These are phyloP conservation scores for Cladopsammia gracilis DNA, from an alignment of 64 coral and sea anemone genomes.

Conservation along the genomic window DNA sequence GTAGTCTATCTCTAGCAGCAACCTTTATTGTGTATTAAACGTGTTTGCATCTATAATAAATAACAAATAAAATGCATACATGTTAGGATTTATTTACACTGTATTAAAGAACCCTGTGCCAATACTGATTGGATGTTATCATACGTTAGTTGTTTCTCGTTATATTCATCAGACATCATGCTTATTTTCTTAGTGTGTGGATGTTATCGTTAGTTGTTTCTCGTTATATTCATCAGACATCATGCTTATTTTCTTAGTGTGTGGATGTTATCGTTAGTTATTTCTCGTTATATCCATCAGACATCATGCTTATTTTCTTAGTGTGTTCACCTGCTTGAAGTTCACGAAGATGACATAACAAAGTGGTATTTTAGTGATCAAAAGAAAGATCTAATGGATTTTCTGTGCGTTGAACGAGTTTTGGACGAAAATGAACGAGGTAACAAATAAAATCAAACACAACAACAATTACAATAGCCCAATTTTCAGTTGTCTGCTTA, in stretches of 20 bases:
- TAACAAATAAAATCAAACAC: neutral
- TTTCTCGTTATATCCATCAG: neutral
- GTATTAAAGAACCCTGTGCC: too few species aligned
- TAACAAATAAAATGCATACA: too few species aligned
- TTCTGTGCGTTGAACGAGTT: conserved; percentile 75
- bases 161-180: neutral
- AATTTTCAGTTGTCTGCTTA: too few species aligned
- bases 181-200: conserved; percentile 76
- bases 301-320: conserved; percentile 34
- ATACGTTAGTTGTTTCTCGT: neutral
- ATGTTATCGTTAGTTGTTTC: neutral
- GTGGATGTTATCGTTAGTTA: too few species aligned
- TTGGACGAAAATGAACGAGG: conserved; percentile 69
- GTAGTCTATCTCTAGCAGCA: too few species aligned
- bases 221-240: neutral
- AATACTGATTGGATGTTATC: neutral
- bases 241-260: conserved; percentile 65
- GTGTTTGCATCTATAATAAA: too few species aligned
- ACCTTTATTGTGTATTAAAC: too few species aligned
- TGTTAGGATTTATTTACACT: too few species aligned
- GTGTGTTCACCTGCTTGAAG: conserved; percentile 89
- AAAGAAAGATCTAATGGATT: conserved; percentile 61
- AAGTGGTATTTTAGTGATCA: conserved; percentile 89
- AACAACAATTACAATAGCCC: too few species aligned
- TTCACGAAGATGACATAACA: conserved; percentile 75